Evolutionary conservation across 2,113 vertebrate genomes (phyloP).

Genomic region (Psammodynastes pulverulentus): DNA sequence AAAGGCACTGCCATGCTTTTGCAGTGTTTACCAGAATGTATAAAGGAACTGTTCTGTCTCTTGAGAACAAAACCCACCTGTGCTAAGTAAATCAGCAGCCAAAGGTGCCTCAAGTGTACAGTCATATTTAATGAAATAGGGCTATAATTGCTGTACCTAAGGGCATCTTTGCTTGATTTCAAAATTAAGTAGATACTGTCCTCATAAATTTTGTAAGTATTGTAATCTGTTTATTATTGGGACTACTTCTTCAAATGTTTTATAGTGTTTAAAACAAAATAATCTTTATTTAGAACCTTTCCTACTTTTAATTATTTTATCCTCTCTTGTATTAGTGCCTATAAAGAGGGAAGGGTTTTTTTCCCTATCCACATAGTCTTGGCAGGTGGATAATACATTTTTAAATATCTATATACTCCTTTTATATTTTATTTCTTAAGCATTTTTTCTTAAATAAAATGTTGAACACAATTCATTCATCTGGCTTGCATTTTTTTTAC

Average conservation of each 20-base stretch:
- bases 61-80: background rate
- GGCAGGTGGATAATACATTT: background rate
- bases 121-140: background rate
- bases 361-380: background rate
- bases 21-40: background rate
- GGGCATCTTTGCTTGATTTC: background rate
- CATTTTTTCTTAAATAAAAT: background rate
- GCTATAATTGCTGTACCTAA: background rate
- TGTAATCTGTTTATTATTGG: background rate
- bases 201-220: background rate
- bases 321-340: background rate
- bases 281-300: background rate
- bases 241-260: background rate
- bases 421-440: background rate
- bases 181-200: background rate
- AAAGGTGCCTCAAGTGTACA: background rate
- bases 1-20: background rate
- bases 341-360: background rate
- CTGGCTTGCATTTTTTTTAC: background rate
- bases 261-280: background rate
- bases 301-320: background rate
- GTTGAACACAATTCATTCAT: background rate
- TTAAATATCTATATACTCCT: background rate
- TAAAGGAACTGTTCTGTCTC: background rate
- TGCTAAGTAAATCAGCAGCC: background rate